A percentile compares a stretch with the other conserved stretches of the same genome.
Conservation (phyloP, 2,113 vertebrate genomes). For the Stegostoma tigrinum region DNA sequence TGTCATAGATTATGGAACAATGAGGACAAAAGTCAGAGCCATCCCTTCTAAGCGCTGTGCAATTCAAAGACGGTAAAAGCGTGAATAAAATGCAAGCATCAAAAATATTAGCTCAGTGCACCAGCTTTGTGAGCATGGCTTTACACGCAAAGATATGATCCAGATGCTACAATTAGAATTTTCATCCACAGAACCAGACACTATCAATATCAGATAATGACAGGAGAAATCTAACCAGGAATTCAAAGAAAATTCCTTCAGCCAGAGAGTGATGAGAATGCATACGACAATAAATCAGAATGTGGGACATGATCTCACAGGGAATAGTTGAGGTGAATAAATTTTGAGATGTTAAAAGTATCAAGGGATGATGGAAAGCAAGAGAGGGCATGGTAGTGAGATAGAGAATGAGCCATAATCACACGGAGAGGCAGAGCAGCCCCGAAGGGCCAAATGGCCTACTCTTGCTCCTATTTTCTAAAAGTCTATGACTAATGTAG, state of each 20-base stretch:
- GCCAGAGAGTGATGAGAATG: not conserved
- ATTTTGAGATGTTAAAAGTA: too few relatives aligned
- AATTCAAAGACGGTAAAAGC: too few relatives aligned
- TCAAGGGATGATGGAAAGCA: too few relatives aligned
- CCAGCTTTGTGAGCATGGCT: not conserved
- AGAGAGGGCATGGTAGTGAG: too few relatives aligned
- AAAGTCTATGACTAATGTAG: not conserved
- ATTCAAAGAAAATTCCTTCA: not conserved
- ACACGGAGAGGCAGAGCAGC: too few relatives aligned
- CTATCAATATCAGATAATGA: not conserved
- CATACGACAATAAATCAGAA: too few relatives aligned
- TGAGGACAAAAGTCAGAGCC: too few relatives aligned
- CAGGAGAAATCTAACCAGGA: not conserved
- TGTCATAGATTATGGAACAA: too few relatives aligned
- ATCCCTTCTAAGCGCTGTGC: too few relatives aligned
- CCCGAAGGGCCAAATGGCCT: too few relatives aligned
- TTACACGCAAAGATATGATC: not conserved
- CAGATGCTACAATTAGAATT: not conserved
- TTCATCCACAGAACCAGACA: not conserved
- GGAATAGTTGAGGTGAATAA: not conserved
- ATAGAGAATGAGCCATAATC: too few relatives aligned
- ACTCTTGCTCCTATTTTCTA: too few relatives aligned
- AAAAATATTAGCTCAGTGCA: not conserved
- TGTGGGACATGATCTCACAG: not conserved
- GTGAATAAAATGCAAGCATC: not conserved